Conservation (phyloP, 1,140 invertebrate genomes). For the Sycobia sp. region DNA sequence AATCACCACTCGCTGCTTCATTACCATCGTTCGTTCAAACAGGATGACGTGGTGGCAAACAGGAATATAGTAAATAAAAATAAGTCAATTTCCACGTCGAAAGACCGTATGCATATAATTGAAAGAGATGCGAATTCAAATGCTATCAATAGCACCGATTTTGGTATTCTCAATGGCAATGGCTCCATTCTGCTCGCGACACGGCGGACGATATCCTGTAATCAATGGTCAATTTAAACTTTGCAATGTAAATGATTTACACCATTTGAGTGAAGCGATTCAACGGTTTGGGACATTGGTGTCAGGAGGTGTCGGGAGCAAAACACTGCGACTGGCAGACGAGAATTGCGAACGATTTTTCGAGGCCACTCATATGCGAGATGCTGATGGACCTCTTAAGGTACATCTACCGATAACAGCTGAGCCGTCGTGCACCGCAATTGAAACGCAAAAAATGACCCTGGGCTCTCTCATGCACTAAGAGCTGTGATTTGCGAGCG, state of each 20-base stretch:
- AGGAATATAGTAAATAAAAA: too few relatives aligned
- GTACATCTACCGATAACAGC: constrained; percentile 7
- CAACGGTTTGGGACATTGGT: constrained; percentile 29
- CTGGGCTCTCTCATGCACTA: constrained; percentile 15
- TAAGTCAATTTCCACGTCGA: too few relatives aligned
- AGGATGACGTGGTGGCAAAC: too few relatives aligned
- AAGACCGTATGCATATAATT: too few relatives aligned
- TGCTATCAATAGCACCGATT: constrained; percentile 4
- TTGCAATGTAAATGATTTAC: too few relatives aligned
- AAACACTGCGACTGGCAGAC: constrained; percentile 11
- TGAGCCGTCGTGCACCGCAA: neutral
- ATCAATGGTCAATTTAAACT: neutral
- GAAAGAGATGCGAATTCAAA: constrained; percentile 28
- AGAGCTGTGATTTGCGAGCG: constrained; percentile 20
- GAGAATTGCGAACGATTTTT: constrained; percentile 25
- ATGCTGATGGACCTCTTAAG: constrained; percentile 5
- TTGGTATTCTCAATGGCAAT: constrained; percentile 31
- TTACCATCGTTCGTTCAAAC: too few relatives aligned
- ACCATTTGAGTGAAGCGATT: too few relatives aligned
- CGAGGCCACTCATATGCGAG: constrained; percentile 17
- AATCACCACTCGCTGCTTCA: too few relatives aligned
- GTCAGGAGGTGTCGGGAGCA: constrained; percentile 11
- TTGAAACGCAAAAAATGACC: neutral
- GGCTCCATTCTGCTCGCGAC: constrained; percentile 22
- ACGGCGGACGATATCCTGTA: constrained; percentile 9